Conservation (phyloP, 2,888 invertebrate genomes). For the Sialis fuliginosa region DNA sequence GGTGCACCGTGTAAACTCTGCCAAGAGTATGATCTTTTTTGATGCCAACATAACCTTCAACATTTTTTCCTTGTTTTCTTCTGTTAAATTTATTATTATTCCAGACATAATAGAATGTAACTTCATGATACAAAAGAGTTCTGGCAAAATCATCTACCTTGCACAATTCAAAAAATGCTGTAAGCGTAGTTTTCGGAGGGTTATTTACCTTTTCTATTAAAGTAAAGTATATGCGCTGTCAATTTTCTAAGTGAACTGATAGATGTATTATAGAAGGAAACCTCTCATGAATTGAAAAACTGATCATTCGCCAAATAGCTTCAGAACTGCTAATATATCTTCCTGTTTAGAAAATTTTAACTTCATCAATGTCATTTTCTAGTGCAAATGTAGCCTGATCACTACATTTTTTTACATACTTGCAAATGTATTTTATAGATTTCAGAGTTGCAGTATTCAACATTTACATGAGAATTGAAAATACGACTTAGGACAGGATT, state of each 20-base stretch:
- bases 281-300: slow-evolving; percentile 1
- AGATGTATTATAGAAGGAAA: slow-evolving; percentile 2
- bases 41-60: slow-evolving; percentile 5
- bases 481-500: slow-evolving; percentile 1
- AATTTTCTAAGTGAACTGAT: slow-evolving; percentile 1
- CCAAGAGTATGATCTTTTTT: slow-evolving; percentile 7
- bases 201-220: slow-evolving; percentile 8
- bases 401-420: slow-evolving; percentile 1
- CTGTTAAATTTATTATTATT: slow-evolving; percentile 7
- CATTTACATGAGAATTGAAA: slow-evolving; percentile 1
- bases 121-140: slow-evolving; percentile 9
- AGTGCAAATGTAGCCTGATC: slow-evolving; percentile 1
- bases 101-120: slow-evolving; percentile 14
- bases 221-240: slow-evolving; percentile 9
- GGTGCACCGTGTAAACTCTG: slow-evolving; percentile 9
- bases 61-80: slow-evolving; percentile 9
- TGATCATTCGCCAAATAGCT: background rate
- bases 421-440: background rate
- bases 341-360: background rate
- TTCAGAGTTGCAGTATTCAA: slow-evolving; percentile 2
- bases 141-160: slow-evolving; percentile 17
- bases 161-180: slow-evolving; percentile 19
- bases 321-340: slow-evolving; percentile 3
- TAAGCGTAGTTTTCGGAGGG: slow-evolving; percentile 14
- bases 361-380: background rate